Evolutionary conservation across 2,888 invertebrate genomes (phyloP), one percentile per base, ranked within the genome.

Genomic region (Anarsia innoxiella): DNA sequence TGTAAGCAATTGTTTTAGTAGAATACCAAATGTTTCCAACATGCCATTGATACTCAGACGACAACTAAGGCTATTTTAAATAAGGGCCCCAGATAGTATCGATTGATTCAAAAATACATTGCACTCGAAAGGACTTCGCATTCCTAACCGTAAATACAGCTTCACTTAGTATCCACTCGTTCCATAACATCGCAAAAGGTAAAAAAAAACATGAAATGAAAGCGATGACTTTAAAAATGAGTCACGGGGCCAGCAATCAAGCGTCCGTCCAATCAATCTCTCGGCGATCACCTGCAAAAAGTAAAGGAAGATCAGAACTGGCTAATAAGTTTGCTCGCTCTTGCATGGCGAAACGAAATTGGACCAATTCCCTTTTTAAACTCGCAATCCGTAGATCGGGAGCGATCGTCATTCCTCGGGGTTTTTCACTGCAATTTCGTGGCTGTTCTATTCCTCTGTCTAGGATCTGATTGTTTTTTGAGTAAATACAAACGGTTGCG

Each of bases 301-400:
- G 77, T 69, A 75, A 77, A 76, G 68, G 57, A 74, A 67, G 57
- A 59, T 60, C 56, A 47, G 52, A 53, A 58, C 59, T 55, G 60
- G 75, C 74, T 78, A 78, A 79, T 78, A 76, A 79, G 77, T 78
- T 76, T 78, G 78, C 71, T 67, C 82, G 64, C 76, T 80, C 76
- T 80, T 76, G 78, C 83, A 80, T 77, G 66, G 62, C 67, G 59
- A 55, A 67, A 53, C 74, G 73, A 71, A 77, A 78, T 77, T 73
- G 76, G 65, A 63, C 68, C 78, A 68, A 68, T 69, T 67, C 63
- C 56, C 53, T 48, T 62, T 65, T 65, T 66, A 66, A 68, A 67
- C 71, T 68, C 65, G 58, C 73, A 72, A 72, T 75, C 71, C 70
- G 49, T 59, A 49, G 61, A 59, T 65, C 66, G 65, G 55, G 19